Conservation (phyloP, 2,888 invertebrate species). For the Agrilus mali region DNA sequence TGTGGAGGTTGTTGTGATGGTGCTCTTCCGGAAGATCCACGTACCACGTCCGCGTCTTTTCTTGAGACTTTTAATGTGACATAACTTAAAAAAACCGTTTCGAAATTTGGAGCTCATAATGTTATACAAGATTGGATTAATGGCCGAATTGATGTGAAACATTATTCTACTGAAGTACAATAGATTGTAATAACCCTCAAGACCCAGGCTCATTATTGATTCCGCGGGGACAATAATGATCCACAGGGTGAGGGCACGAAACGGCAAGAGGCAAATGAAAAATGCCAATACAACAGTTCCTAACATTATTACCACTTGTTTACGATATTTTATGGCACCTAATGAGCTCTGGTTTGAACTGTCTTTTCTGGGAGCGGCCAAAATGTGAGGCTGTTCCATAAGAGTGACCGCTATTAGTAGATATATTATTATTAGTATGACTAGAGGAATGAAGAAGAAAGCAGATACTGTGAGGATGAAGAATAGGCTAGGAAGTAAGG, state of each 20-base stretch:
- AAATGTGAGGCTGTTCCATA: slow-evolving; percentile 60
- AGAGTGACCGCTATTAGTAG: slow-evolving; percentile 75
- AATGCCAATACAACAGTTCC: slow-evolving; percentile 83
- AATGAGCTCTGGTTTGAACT: slow-evolving; percentile 34
- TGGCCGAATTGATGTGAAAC: slow-evolving; percentile 81
- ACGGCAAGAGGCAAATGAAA: slow-evolving; percentile 81
- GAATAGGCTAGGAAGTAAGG: slow-evolving; percentile 66
- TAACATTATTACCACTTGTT: slow-evolving; percentile 78
- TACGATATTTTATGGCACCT: slow-evolving; percentile 58
- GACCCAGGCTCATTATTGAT: slow-evolving; percentile 47
- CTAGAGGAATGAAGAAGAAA: slow-evolving; percentile 76
- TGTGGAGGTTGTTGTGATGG: slow-evolving; percentile 51
- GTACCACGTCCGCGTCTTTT: slow-evolving; percentile 30
- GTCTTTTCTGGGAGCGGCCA: slow-evolving; percentile 47
- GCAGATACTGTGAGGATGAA: slow-evolving; percentile 67
- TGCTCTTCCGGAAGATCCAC: slow-evolving; percentile 51
- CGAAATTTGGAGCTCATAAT: slow-evolving; percentile 87
- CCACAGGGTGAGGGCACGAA: slow-evolving; percentile 79
- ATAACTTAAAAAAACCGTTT: slow-evolving; percentile 60
- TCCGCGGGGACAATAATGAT: slow-evolving; percentile 66
- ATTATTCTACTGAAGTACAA: slow-evolving; percentile 78
- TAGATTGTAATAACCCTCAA: slow-evolving; percentile 71
- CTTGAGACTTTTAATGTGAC: slow-evolving; percentile 33
- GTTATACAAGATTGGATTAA: slow-evolving; percentile 85
- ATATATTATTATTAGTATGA: slow-evolving; percentile 70